Percentiles rank a stretch among this genome's conserved stretches.
Conservation (phyloP, 2,113 vertebrate species). For the Austrofundulus limnaeus region DNA sequence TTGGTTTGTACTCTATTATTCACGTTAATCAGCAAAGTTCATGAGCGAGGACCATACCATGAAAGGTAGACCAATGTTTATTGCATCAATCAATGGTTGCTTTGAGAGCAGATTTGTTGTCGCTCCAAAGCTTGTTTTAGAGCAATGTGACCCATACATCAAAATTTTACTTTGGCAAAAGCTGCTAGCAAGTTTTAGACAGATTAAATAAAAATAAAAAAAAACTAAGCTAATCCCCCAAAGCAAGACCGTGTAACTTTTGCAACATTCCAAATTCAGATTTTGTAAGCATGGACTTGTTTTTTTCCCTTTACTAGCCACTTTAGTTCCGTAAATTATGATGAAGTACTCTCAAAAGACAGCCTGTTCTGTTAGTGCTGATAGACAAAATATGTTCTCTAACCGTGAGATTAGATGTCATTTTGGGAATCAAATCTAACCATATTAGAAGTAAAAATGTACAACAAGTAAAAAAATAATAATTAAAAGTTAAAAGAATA, state of each 20-base stretch:
- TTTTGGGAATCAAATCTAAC: too few relatives aligned
- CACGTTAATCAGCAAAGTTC: slow-evolving; percentile 22
- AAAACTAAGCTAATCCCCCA: slow-evolving; percentile 30
- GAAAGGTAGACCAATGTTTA: neutral
- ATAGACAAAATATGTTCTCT: too few relatives aligned
- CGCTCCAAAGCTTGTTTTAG: too few relatives aligned
- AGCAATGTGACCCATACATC: neutral
- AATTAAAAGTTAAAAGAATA: too few relatives aligned
- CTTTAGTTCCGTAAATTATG: too few relatives aligned
- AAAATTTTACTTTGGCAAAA: slow-evolving; percentile 13
- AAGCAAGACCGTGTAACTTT: slow-evolving; percentile 44
- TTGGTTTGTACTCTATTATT: slow-evolving; percentile 65
- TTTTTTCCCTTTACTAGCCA: too few relatives aligned
- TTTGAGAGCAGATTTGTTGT: too few relatives aligned
- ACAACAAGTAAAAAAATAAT: too few relatives aligned
- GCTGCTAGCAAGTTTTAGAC: slow-evolving; percentile 17
- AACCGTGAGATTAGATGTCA: too few relatives aligned
- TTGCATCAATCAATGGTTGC: neutral
- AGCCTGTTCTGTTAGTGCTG: too few relatives aligned
- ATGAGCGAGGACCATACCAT: neutral
- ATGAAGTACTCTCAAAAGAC: too few relatives aligned
- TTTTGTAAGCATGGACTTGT: neutral
- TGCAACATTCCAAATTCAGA: neutral
- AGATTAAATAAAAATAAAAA: slow-evolving; percentile 38
- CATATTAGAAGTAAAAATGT: too few relatives aligned